Evolutionary conservation across 2,888 invertebrate species (phyloP).

Genomic region (Phyto melanocephala): DNA sequence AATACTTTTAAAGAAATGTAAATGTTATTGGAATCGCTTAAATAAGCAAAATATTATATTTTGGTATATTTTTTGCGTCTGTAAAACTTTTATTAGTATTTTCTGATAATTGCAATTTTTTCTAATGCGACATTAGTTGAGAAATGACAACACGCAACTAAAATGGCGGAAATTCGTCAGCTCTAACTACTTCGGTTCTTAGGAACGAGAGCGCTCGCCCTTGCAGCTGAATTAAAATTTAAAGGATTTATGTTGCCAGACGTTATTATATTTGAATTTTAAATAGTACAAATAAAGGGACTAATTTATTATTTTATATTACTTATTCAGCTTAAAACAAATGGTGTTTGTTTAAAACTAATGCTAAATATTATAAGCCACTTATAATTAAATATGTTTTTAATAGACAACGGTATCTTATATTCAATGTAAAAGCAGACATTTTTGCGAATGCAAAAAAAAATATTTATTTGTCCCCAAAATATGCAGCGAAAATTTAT

Average conservation of each 20-base stretch:
- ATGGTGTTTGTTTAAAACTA: too few species aligned
- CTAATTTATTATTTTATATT: too few species aligned
- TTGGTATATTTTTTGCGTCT: slow-evolving; percentile 68
- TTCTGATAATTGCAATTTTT: slow-evolving; percentile 67
- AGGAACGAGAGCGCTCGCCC: neutral
- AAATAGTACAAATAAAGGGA: too few species aligned
- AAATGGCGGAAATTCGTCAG: slow-evolving; percentile 72
- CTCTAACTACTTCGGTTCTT: neutral
- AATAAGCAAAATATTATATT: slow-evolving; percentile 67
- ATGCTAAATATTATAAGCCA: too few species aligned
- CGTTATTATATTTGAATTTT: neutral
- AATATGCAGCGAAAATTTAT: too few species aligned
- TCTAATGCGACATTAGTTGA: slow-evolving; percentile 67
- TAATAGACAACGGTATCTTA: too few species aligned
- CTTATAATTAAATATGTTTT: too few species aligned
- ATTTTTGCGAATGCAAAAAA: too few species aligned
- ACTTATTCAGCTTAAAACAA: too few species aligned
- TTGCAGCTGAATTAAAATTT: neutral
- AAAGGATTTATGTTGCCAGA: neutral
- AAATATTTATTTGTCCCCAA: too few species aligned
- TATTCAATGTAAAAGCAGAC: too few species aligned
- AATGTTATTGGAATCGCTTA: slow-evolving; percentile 64
- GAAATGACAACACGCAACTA: slow-evolving; percentile 76
- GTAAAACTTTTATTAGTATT: slow-evolving; percentile 69
- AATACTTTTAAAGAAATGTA: slow-evolving; percentile 18